Conservation (phyloP, 1,140 invertebrate species). For the Capitella teleta region DNA sequence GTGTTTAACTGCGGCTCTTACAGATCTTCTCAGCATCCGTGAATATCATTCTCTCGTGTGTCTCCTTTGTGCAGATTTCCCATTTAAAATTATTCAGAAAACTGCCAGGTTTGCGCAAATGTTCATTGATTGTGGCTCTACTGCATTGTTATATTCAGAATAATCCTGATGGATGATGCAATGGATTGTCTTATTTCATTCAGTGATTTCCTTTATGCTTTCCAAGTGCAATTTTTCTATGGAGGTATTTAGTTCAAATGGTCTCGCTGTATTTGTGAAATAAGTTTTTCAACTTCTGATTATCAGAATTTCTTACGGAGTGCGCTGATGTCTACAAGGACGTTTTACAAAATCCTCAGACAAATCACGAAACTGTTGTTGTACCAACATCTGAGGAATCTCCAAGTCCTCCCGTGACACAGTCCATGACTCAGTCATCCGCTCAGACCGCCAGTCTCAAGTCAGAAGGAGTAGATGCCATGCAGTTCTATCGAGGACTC, state of each 20-base stretch:
- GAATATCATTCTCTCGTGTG: constrained; percentile 38
- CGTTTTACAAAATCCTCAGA: constrained; percentile 23
- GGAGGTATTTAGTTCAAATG: constrained; percentile 2
- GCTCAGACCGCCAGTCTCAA: constrained; percentile 15
- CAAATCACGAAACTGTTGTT: constrained; percentile 32
- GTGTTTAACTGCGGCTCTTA: constrained; percentile 13
- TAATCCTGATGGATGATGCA: constrained; percentile 39
- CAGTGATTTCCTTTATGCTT: constrained; percentile 39
- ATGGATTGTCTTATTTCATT: constrained; percentile 38
- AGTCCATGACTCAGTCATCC: neutral
- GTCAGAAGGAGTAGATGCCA: constrained; percentile 32
- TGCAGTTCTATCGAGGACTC: constrained; percentile 32
- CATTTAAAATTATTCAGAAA: constrained; percentile 36
- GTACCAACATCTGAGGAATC: constrained; percentile 28
- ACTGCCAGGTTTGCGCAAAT: constrained; percentile 28
- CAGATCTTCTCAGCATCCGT: constrained; percentile 36
- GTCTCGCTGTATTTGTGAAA: neutral
- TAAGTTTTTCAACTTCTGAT: neutral
- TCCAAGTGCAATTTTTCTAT: constrained; percentile 41
- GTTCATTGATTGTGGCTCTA: neutral
- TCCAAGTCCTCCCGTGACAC: neutral
- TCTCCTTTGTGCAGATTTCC: constrained; percentile 37
- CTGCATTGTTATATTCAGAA: constrained; percentile 17
- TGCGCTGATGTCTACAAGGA: constrained; percentile 29
- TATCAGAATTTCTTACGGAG: constrained; percentile 34